A percentile compares a stretch with the other conserved stretches of the same genome.
Conservation (phyloP, 2,888 invertebrate genomes). For the Syrphus vitripennis region DNA sequence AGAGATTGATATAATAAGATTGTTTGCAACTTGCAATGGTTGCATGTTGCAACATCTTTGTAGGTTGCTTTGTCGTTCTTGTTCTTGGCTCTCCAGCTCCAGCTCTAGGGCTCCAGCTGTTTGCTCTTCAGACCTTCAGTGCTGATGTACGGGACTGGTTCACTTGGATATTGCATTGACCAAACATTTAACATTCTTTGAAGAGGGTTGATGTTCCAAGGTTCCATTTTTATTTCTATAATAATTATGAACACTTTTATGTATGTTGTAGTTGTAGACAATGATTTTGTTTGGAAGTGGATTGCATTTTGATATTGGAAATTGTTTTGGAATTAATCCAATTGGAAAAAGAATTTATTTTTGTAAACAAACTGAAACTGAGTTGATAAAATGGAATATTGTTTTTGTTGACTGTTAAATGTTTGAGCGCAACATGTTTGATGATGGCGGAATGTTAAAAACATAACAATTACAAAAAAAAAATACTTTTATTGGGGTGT, state of each 20-base stretch:
- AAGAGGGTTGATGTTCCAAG: background rate
- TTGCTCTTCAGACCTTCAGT: too few relatives aligned
- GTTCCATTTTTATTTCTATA: background rate
- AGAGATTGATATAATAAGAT: background rate
- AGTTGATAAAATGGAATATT: background rate
- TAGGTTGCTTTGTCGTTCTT: background rate
- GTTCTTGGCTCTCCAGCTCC: too few relatives aligned
- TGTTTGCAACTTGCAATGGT: too few relatives aligned
- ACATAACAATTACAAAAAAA: background rate
- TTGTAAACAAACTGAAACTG: conserved; percentile 7
- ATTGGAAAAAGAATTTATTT: conserved; percentile 11
- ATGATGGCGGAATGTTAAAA: conserved; percentile 7
- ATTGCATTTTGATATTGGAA: conserved; percentile 4
- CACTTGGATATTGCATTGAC: too few relatives aligned
- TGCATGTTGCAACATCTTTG: background rate
- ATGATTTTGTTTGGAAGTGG: background rate
- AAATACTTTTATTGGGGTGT: background rate
- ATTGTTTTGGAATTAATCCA: background rate
- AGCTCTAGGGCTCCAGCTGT: too few relatives aligned
- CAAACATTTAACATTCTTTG: background rate
- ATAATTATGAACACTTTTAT: background rate
- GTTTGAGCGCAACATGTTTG: conserved; percentile 1
- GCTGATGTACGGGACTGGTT: too few relatives aligned
- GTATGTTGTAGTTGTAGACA: background rate
- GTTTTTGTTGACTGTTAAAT: background rate